Percentiles rank a stretch among this genome's conserved stretches.
These are phyloP conservation scores for Clistopyga incitator DNA, from an alignment of 2,888 invertebrate species.

Conservation along the genomic window DNA sequence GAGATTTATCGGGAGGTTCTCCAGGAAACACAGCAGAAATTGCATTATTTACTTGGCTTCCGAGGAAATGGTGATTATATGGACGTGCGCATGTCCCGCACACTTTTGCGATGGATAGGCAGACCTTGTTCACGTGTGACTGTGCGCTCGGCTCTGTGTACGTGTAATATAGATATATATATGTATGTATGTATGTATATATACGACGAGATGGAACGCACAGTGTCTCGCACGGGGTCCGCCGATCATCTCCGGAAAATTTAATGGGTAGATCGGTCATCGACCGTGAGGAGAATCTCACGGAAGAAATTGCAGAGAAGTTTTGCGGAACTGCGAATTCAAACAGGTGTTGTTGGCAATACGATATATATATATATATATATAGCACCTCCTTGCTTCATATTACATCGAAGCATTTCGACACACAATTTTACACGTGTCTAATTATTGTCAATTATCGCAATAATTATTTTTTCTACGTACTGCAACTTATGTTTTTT, in stretches of 20 bases:
- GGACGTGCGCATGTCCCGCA: conserved; percentile 30
- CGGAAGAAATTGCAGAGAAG: neutral
- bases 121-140: conserved; percentile 41
- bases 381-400: neutral
- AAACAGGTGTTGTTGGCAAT: conserved; percentile 58
- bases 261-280: neutral
- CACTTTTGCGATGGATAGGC: neutral
- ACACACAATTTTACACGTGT: neutral
- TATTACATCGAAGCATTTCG: neutral
- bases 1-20: neutral
- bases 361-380: no score
- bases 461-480: neutral
- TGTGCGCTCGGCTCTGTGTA: conserved; percentile 20
- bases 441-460: neutral
- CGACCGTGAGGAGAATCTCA: neutral
- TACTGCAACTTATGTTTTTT: neutral
- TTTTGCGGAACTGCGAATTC: conserved; percentile 16
- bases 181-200: no score
- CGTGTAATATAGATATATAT: neutral
- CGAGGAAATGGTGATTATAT: conserved; percentile 26
- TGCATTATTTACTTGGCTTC: conserved; percentile 56
- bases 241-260: neutral
- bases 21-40: conserved; percentile 11
- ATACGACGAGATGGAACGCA: neutral
- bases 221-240: neutral